Percentiles rank a stretch among this genome's conserved stretches.
phyloP scores from a whole-genome alignment of 1,140 invertebrate species.

The Aporrectodea caliginosa region DNA sequence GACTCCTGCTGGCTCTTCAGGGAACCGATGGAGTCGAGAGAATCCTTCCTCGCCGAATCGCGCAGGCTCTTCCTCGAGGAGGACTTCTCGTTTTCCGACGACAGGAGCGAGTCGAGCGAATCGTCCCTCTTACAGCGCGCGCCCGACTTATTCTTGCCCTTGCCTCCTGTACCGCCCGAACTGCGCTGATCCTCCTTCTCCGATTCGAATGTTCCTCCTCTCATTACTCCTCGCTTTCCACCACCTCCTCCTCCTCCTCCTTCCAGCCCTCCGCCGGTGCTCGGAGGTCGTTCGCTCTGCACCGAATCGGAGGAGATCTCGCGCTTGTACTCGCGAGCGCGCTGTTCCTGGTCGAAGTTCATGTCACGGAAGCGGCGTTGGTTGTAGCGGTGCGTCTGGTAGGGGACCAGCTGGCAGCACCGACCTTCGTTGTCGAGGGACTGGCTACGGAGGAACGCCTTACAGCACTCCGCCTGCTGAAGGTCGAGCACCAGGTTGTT shows the following conservation, averaged over 20 bases:
- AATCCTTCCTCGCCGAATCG: neutral
- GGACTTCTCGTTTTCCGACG: neutral
- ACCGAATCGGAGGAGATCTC: neutral
- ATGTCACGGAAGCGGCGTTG: neutral
- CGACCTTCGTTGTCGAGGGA: neutral
- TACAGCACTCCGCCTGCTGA: neutral
- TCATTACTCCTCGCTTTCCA: neutral
- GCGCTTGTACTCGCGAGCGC: neutral
- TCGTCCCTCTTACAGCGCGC: neutral
- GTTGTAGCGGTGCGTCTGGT: neutral
- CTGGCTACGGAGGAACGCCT: neutral
- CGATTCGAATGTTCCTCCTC: too few species aligned
- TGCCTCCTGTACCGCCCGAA: neutral
- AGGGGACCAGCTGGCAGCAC: neutral
- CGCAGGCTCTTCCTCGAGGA: neutral
- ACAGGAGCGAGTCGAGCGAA: neutral
- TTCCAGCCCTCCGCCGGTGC: neutral
- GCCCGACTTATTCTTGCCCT: neutral
- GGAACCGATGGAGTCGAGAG: neutral
- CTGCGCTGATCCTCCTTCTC: too few species aligned
- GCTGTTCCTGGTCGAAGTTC: neutral
- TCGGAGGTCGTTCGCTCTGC: neutral
- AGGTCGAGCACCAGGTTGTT: neutral
- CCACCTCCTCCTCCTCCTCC: neutral
- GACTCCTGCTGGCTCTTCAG: neutral